Evolutionary conservation across 2,888 invertebrate species (phyloP).

Genomic region (Cotesia congregata): DNA sequence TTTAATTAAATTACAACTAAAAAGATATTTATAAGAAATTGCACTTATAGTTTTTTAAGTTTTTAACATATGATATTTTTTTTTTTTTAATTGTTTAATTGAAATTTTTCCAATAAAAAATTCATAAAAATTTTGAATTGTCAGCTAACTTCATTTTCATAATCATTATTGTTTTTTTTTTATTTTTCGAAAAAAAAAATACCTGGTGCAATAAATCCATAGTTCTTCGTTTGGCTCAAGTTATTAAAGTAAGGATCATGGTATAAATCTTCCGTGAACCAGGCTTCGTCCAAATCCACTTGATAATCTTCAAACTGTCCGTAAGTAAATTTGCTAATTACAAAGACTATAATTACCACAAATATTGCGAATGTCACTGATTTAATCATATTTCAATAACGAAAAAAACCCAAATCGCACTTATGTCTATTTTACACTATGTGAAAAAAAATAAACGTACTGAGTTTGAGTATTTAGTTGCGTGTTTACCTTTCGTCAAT

Average conservation of each 20-base stretch:
- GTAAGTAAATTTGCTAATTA: neutral
- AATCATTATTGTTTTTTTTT: too few species aligned
- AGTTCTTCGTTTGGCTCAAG: constrained; percentile 11
- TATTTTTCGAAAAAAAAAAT: neutral
- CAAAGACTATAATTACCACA: neutral
- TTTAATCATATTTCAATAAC: neutral
- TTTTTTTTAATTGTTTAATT: too few species aligned
- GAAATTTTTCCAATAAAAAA: too few species aligned
- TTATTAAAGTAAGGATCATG: constrained; percentile 31
- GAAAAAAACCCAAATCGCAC: too few species aligned
- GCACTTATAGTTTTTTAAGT: too few species aligned
- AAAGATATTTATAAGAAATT: too few species aligned
- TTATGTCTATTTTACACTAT: too few species aligned
- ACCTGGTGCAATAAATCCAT: constrained; percentile 36
- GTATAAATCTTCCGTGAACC: constrained; percentile 37
- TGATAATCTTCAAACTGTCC: constrained; percentile 38
- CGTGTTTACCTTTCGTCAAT: neutral
- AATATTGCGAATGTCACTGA: neutral
- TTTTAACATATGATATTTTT: too few species aligned
- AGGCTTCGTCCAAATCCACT: constrained; percentile 29
- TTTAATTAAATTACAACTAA: too few species aligned
- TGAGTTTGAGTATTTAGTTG: neutral
- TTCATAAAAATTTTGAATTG: too few species aligned
- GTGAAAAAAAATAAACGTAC: neutral
- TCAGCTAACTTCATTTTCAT: too few species aligned